phyloP scores from a whole-genome alignment of 1,140 invertebrate species.

The Leptinotarsa lineolata region DNA sequence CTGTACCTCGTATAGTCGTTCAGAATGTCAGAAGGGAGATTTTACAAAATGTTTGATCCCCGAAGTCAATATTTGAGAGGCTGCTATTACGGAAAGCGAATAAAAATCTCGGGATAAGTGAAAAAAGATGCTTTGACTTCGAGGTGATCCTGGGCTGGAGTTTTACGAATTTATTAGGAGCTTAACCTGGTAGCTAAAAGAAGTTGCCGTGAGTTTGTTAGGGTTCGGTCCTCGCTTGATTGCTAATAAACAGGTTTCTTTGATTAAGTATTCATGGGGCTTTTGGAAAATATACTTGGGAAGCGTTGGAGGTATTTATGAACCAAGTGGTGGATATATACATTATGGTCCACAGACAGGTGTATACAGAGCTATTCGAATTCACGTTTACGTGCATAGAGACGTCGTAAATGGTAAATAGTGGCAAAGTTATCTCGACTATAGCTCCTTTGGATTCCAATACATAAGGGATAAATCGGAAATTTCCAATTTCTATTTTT shows the following conservation, averaged over 20 bases:
- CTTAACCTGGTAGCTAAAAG: background rate
- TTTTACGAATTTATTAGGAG: constrained; percentile 11
- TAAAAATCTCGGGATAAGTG: constrained; percentile 23
- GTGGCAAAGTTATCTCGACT: too few species aligned
- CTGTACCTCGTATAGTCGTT: constrained; percentile 21
- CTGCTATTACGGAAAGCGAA: constrained; percentile 32
- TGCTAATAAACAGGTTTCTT: constrained; percentile 14
- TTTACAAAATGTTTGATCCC: constrained; percentile 38
- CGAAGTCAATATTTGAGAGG: constrained; percentile 35
- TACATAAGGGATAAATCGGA: too few species aligned
- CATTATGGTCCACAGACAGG: too few species aligned
- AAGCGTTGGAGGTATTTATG: too few species aligned
- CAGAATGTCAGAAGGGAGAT: constrained; percentile 16
- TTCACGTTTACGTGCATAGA: too few species aligned
- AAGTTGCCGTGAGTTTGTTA: background rate
- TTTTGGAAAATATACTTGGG: background rate
- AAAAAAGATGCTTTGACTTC: constrained; percentile 17
- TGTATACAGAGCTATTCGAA: too few species aligned
- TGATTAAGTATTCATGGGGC: constrained; percentile 12
- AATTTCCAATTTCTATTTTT: too few species aligned
- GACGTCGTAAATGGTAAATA: too few species aligned
- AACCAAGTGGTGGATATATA: too few species aligned
- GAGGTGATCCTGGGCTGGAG: constrained; percentile 2
- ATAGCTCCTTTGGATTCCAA: too few species aligned
- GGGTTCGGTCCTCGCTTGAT: background rate